A percentile compares a stretch with the other conserved stretches of the same genome.
Conservation (phyloP, 2,113 vertebrate genomes). For the Mustelus asterias region DNA sequence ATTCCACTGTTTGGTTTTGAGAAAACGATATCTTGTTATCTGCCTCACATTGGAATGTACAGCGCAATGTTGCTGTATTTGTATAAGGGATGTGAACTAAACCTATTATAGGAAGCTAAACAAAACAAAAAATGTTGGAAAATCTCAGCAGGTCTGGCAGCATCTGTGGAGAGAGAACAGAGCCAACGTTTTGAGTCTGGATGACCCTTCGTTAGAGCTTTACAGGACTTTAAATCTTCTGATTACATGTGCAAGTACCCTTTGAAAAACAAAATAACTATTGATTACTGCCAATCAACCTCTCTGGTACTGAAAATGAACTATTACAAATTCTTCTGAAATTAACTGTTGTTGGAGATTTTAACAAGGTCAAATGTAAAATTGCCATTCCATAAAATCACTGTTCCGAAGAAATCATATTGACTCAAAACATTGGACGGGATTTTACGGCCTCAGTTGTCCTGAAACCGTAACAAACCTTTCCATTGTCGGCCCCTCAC, state of each 20-base stretch:
- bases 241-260: neutral
- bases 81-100: neutral
- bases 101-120: neutral
- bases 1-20: neutral
- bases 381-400: too few relatives aligned
- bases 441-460: too few relatives aligned
- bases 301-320: neutral
- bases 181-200: too few relatives aligned
- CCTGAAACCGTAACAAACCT: too few relatives aligned
- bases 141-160: too few relatives aligned
- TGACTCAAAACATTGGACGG: too few relatives aligned
- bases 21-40: neutral
- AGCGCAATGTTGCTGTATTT: neutral
- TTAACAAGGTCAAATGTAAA: neutral
- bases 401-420: too few relatives aligned
- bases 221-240: neutral
- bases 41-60: neutral
- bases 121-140: too few relatives aligned
- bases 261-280: neutral
- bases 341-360: neutral
- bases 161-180: too few relatives aligned
- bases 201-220: too few relatives aligned
- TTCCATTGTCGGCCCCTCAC: too few relatives aligned
- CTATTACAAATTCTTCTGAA: neutral
- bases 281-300: neutral